A percentile compares a stretch with the other conserved stretches of the same genome.
phyloP scores from a whole-genome alignment of 2,888 invertebrate species.

The Junonia oenone region DNA sequence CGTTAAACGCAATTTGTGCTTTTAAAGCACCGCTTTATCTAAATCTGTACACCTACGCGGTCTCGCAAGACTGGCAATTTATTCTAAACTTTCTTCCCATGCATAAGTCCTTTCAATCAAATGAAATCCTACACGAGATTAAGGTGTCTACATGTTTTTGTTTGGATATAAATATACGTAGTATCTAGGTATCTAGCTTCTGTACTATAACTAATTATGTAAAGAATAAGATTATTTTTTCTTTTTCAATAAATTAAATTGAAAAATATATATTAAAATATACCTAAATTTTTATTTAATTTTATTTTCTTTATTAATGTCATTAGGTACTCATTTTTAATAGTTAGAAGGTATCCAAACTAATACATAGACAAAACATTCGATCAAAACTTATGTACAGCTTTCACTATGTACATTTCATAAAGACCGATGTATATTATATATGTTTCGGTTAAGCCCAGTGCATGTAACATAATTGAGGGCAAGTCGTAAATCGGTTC shows the following conservation, averaged over 20 bases:
- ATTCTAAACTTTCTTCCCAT: conserved; percentile 13
- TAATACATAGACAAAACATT: background rate
- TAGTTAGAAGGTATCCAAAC: too few species aligned
- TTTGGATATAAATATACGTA: background rate
- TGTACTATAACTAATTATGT: too few species aligned
- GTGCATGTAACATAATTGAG: conserved; percentile 35
- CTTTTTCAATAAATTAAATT: too few species aligned
- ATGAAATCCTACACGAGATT: background rate
- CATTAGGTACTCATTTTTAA: too few species aligned
- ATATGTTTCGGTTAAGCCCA: conserved; percentile 21
- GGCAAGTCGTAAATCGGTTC: conserved; percentile 45
- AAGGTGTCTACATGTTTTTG: background rate
- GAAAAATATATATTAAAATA: too few species aligned
- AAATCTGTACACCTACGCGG: conserved; percentile 17
- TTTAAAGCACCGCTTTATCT: conserved; percentile 17
- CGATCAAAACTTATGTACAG: background rate
- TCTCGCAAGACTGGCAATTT: conserved; percentile 7
- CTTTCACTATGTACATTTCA: conserved; percentile 1
- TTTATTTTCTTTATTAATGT: too few species aligned
- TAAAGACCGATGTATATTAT: conserved; percentile 2
- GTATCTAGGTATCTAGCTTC: too few species aligned
- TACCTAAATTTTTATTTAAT: too few species aligned
- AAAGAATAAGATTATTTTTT: too few species aligned
- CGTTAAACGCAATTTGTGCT: conserved; percentile 14
- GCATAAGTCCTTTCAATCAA: background rate